Conservation (phyloP, 2,113 vertebrate species). For the Pelmatolapia mariae region DNA sequence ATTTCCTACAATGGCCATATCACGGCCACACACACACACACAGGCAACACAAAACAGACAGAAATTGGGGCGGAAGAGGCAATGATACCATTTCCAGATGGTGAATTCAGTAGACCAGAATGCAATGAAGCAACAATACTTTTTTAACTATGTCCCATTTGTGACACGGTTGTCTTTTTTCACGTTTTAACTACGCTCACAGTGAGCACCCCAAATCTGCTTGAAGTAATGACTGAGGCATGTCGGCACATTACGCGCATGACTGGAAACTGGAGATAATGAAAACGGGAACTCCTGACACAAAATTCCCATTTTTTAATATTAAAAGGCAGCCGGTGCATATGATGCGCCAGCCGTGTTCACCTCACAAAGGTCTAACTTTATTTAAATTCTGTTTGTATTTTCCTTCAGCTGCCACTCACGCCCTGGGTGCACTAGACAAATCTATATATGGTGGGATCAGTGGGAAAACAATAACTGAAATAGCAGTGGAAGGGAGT, state of each 20-base stretch:
- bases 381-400: background rate
- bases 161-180: background rate
- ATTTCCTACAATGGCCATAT: background rate
- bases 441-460: background rate
- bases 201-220: background rate
- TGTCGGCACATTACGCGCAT: background rate
- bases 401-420: background rate
- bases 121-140: background rate
- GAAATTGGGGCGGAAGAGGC: background rate
- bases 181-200: background rate
- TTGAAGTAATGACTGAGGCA: background rate
- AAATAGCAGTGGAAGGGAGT: background rate
- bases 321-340: background rate
- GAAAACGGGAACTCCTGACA: background rate
- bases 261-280: background rate
- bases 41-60: background rate
- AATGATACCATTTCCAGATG: background rate
- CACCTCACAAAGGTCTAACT: background rate
- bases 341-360: background rate
- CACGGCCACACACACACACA: accelerated
- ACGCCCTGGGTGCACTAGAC: background rate
- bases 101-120: background rate
- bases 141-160: background rate
- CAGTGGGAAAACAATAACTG: background rate
- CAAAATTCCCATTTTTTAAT: background rate